A percentile compares a stretch with the other conserved stretches of the same genome.
phyloP scores from a whole-genome alignment of 2,888 invertebrate species.

The Ischnus inquisitorius region DNA sequence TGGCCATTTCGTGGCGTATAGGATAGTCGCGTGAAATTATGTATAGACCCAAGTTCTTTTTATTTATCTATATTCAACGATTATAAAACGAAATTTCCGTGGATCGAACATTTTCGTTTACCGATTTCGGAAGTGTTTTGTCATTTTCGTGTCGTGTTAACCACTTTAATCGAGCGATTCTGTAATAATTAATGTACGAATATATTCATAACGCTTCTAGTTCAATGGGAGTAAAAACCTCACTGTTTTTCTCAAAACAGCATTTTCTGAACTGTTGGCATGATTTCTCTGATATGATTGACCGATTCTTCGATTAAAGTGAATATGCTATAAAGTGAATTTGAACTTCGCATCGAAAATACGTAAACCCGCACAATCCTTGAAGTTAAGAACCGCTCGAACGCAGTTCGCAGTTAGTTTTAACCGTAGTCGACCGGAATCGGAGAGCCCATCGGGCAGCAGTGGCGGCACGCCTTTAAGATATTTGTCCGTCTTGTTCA shows the following conservation, averaged over 20 bases:
- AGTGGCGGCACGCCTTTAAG: constrained; percentile 66
- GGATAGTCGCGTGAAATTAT: constrained; percentile 29
- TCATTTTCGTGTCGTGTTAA: neutral
- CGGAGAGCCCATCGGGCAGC: neutral
- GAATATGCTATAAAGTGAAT: neutral
- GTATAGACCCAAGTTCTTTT: constrained; percentile 10
- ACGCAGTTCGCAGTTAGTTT: constrained; percentile 17
- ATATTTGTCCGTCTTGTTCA: constrained; percentile 73
- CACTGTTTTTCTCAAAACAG: too few relatives aligned
- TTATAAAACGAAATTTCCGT: constrained; percentile 29
- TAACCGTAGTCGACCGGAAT: constrained; percentile 12
- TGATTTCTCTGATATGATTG: too few relatives aligned
- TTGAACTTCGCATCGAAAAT: neutral
- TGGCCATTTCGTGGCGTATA: neutral
- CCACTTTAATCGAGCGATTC: neutral
- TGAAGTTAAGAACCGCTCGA: too few relatives aligned
- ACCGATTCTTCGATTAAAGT: too few relatives aligned
- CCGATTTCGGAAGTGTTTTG: constrained; percentile 18
- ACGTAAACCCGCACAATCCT: constrained; percentile 4
- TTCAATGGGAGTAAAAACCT: constrained; percentile 9
- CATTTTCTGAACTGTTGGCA: too few relatives aligned
- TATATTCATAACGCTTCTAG: constrained; percentile 42
- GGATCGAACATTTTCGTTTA: constrained; percentile 36
- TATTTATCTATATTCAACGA: constrained; percentile 4
- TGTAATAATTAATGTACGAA: constrained; percentile 42